Percentiles rank a stretch among this genome's conserved stretches.
These are phyloP conservation scores for Ictalurus punctatus DNA, from an alignment of 2,113 vertebrate genomes.

Conservation along the genomic window DNA sequence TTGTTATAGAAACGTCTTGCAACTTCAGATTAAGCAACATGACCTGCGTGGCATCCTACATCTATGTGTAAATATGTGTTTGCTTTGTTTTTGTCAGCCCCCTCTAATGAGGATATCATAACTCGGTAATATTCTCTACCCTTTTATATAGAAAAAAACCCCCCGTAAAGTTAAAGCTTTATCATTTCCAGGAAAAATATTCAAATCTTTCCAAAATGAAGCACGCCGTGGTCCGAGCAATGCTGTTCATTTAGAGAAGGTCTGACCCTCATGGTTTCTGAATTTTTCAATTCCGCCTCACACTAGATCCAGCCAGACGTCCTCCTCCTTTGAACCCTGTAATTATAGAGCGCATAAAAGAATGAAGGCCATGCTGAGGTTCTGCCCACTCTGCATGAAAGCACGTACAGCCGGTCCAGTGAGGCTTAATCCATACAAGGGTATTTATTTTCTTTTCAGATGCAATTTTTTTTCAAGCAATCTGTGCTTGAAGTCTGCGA, in stretches of 20 bases:
- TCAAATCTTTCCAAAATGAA: not conserved
- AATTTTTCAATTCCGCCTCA: not conserved
- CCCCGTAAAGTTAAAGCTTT: not conserved
- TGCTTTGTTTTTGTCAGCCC: not conserved
- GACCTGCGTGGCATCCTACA: not conserved
- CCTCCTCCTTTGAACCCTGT: conserved; percentile 15
- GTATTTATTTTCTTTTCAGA: not conserved
- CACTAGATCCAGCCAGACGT: conserved; percentile 1
- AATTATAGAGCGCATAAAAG: conserved; percentile 34
- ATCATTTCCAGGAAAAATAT: not conserved
- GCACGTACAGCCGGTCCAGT: not conserved
- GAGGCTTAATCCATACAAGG: not conserved
- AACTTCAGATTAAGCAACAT: not conserved
- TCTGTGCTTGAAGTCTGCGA: not conserved
- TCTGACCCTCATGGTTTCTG: not conserved
- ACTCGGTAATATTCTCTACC: not conserved
- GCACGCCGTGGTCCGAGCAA: not conserved
- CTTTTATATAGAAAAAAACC: not conserved
- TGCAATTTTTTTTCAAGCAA: not conserved
- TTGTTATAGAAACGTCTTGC: not conserved
- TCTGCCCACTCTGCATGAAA: conserved; percentile 21
- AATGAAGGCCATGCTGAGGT: conserved; percentile 23
- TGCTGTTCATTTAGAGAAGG: not conserved
- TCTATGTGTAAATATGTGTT: not conserved
- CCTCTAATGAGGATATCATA: not conserved